A percentile compares a stretch with the other conserved stretches of the same genome.
These are phyloP conservation scores for Corvus hawaiiensis DNA, from an alignment of 2,113 vertebrate species.

Conservation along the genomic window DNA sequence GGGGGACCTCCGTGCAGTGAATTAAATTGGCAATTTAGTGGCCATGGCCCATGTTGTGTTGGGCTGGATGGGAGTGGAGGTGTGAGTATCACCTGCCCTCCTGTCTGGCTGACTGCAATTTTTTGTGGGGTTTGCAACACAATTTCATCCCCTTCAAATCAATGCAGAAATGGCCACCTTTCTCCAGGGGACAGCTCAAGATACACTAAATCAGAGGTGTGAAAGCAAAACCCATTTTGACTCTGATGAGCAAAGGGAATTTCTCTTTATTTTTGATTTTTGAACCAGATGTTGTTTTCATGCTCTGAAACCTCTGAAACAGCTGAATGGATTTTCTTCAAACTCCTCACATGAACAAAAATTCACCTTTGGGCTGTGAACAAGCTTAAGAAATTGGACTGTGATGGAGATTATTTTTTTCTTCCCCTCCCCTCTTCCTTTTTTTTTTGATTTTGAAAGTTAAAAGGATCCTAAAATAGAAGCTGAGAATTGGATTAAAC, in stretches of 20 bases:
- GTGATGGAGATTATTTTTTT: background rate
- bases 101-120: background rate
- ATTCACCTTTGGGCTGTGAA: conserved; percentile 55
- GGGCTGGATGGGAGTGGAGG: background rate
- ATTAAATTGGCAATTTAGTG: background rate
- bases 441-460: conserved; percentile 24
- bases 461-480: conserved; percentile 50
- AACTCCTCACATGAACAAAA: conserved; percentile 3
- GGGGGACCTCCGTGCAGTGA: background rate
- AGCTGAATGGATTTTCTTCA: conserved; percentile 62
- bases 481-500: conserved; percentile 32
- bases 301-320: conserved; percentile 53
- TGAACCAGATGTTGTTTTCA: conserved; percentile 63
- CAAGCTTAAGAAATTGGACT: conserved; percentile 39
- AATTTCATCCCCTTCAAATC: background rate
- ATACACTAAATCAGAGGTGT: background rate
- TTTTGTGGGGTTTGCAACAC: background rate
- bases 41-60: fast-evolving
- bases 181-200: background rate
- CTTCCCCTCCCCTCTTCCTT: background rate
- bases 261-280: conserved; percentile 41
- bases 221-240: conserved; percentile 40
- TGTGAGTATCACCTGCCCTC: background rate
- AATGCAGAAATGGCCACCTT: background rate
- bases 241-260: conserved; percentile 41